A percentile compares a stretch with the other conserved stretches of the same genome.
Evolutionary conservation across 2,888 invertebrate species (phyloP).

Genomic region (Hypolimnas misippus): DNA sequence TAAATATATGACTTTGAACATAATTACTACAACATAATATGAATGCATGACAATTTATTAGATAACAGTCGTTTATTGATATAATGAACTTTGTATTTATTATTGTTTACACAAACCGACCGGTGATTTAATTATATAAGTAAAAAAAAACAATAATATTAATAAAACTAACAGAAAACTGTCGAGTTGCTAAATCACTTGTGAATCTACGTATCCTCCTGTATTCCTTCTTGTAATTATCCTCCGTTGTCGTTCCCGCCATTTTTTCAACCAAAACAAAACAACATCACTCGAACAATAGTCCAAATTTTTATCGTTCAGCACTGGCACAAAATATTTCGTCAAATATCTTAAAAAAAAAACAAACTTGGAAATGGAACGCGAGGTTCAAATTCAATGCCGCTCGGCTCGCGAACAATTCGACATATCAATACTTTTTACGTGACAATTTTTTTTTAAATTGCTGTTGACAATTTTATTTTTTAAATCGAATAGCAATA

Average conservation of each 20-base stretch:
- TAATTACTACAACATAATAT: no score
- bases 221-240: conserved; percentile 87
- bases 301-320: conserved; percentile 13
- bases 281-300: background rate
- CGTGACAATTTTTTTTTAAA: conserved; percentile 13
- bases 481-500: conserved; percentile 41
- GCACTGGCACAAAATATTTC: conserved; percentile 20
- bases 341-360: background rate
- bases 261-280: conserved; percentile 44
- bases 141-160: background rate
- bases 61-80: no score
- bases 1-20: no score
- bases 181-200: conserved; percentile 86
- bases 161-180: conserved; percentile 86
- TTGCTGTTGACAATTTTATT: conserved; percentile 39
- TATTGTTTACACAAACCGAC: no score
- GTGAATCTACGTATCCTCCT: conserved; percentile 87
- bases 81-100: no score
- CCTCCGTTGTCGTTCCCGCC: conserved; percentile 65
- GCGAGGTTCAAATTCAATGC: conserved; percentile 7
- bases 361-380: conserved; percentile 8
- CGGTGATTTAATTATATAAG: background rate
- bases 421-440: conserved; percentile 9
- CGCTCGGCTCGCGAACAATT: background rate
- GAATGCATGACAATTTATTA: no score